A percentile compares a stretch with the other conserved stretches of the same genome.
phyloP scores from a whole-genome alignment of 2,797 vertebrate genomes.

The Hozukius guyotensis region DNA sequence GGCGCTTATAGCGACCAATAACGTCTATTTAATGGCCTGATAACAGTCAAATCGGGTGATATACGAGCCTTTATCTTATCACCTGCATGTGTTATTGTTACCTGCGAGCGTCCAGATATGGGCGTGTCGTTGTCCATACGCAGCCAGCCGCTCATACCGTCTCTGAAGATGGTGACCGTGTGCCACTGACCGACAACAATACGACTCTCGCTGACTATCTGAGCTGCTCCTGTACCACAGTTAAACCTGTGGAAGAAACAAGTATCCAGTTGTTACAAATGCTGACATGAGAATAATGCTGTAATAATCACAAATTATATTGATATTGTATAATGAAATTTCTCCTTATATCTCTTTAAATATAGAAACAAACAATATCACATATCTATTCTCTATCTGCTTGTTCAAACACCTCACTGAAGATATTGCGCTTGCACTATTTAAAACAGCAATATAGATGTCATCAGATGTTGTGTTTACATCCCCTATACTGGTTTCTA shows the following conservation, averaged over 20 bases:
- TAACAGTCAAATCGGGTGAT: too few species aligned
- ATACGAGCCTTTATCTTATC: not conserved
- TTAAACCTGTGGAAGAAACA: slow-evolving; percentile 86
- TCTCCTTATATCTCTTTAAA: not conserved
- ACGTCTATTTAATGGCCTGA: too few species aligned
- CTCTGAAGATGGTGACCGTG: slow-evolving; percentile 86
- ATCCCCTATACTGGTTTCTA: not conserved
- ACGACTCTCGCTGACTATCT: slow-evolving; percentile 86
- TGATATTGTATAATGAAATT: not conserved
- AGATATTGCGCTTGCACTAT: not conserved
- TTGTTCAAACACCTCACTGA: not conserved
- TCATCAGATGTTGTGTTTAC: not conserved
- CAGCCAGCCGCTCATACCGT: slow-evolving; percentile 90
- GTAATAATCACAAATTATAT: not conserved
- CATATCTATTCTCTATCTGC: not conserved
- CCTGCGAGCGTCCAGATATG: slow-evolving; percentile 90
- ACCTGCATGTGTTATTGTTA: slow-evolving; percentile 46
- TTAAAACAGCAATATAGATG: not conserved
- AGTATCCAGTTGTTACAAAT: not conserved
- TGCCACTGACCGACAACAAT: slow-evolving; percentile 91
- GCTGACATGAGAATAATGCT: not conserved
- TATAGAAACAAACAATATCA: not conserved
- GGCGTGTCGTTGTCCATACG: slow-evolving; percentile 86
- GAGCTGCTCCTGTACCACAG: slow-evolving; percentile 91
- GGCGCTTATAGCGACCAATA: too few species aligned